Base-by-base conservation (phyloP, 2,888 invertebrate genomes). In the Amphipoea lucens region DNA sequence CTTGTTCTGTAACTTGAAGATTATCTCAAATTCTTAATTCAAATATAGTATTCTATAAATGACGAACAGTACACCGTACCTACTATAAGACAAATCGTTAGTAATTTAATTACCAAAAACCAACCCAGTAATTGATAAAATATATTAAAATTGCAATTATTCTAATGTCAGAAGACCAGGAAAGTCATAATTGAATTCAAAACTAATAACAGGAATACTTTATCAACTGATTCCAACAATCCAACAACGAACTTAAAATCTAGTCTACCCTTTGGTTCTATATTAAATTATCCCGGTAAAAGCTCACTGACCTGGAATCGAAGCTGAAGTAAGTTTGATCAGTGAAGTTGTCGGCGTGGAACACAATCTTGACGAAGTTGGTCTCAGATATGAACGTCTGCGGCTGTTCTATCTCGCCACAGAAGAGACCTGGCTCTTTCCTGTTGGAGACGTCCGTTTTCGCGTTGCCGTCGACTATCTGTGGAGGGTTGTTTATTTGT, bases 371-470 rank as follows among this genome's bases (percentile, higher is more conserved):
- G 79, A 99, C 99, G 96, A 99, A 98, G 94, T 98, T 98, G 76
- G 99, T 99, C 96, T 99, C 99, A 75, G 99, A 99, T 95, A 99
- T 99, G 97, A 99, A 99, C 51, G 99, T 99, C 96, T 99, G 99
- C 0, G 99, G 98, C 91, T 99, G 99, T 92, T 99, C 99, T 73
- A 98, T 99, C 95, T 99, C 99, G 0, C 99, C 99, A 93, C 99
- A 99, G 95, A 99, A 99, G 91, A 98, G 98, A 5, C 99, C 99
- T 0, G 98, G 98, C 90, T 98, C 98, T 90, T 98, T 98, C 60
- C 99, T 97, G 95, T 99, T 99, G 81, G 98, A 98, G 60, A 99
- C 98, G 93, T 98, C 98, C 42, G 98, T 98, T 95, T 99, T 99
- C 1, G 98, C 98, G 94, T 99, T 99, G 36, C 99, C 99, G 92